Base-by-base conservation (phyloP, 2,888 invertebrate genomes). In the Sphaeridia pumilis region DNA sequence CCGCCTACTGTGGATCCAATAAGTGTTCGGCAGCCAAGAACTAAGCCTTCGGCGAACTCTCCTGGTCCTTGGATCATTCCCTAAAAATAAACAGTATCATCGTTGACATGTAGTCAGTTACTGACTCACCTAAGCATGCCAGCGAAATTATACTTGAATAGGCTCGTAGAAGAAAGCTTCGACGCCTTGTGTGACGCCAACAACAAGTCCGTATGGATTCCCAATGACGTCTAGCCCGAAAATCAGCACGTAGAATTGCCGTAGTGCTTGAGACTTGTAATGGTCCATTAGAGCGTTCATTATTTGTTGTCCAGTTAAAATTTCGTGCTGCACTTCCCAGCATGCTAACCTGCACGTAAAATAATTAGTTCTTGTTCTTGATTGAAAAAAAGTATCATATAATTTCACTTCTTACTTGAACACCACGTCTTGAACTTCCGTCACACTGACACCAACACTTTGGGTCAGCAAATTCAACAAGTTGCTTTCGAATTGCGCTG, bases 131-230 rank as follows among this genome's bases (percentile, higher is more conserved):
- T n/a, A n/a, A n/a, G n/a, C n/a, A n/a, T n/a, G n/a, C n/a, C n/a
- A n/a, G n/a, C n/a, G n/a, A n/a, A n/a, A n/a, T n/a, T n/a, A 25
- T 50, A 87, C 89, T 78, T 90, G 90, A 76, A 94, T 89, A 0
- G 98, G 98, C 71, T 99, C 98, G 70, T 99, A 99, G 74, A 99
- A 99, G 55, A 98, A 77, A 74, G 97, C 97, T 69, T 94, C 93
- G 0, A 98, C 90, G 20, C 98, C 98, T 71, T 93, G 87, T 66
- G 87, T 87, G 21, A 99, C 76, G 0, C 98, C 98, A 20, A 95
- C 75, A 12, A 97, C 88, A 12, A 99, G 75, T 0, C 97, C 97
- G 69, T 93, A 97, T 0, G 98, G 98, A 76, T 99, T 98, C n/a
- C 98, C 98, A 64, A 99, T 81, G 0, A 99, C 97, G 72, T 99